These are phyloP conservation scores for Hyles lineata DNA, from an alignment of 2,888 invertebrate species.

Conservation along the genomic window DNA sequence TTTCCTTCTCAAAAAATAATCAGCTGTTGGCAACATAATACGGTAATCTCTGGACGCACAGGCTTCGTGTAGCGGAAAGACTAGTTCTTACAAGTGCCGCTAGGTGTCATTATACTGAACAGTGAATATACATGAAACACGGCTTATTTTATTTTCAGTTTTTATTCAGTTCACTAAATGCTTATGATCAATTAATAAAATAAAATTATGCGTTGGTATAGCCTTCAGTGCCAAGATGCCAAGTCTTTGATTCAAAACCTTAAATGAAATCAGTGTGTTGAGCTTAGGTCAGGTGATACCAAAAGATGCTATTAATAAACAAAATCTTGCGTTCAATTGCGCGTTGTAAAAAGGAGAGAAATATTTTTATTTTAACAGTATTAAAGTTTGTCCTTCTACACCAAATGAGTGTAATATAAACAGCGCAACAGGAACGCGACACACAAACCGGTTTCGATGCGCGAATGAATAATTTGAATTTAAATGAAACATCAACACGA, in stretches of 20 bases:
- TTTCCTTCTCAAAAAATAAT: neutral
- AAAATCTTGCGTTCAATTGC: too few relatives aligned
- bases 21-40: neutral
- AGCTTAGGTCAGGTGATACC: too few relatives aligned
- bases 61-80: neutral
- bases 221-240: too few relatives aligned
- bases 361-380: too few relatives aligned
- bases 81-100: neutral
- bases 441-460: conserved; percentile 27
- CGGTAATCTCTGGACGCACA: neutral
- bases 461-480: conserved; percentile 30
- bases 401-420: neutral
- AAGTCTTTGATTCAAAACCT: too few relatives aligned
- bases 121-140: neutral
- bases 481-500: conserved; percentile 19
- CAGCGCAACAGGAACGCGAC: conserved; percentile 18
- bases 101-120: neutral
- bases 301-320: too few relatives aligned
- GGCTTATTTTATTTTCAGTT: neutral
- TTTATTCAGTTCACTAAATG: too few relatives aligned
- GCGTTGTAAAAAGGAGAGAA: too few relatives aligned
- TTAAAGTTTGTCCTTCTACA: neutral
- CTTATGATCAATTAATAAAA: too few relatives aligned
- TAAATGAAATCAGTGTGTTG: too few relatives aligned
- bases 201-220: too few relatives aligned